phyloP scores from a whole-genome alignment of 2,888 invertebrate genomes.

The Nymphalis polychloros region DNA sequence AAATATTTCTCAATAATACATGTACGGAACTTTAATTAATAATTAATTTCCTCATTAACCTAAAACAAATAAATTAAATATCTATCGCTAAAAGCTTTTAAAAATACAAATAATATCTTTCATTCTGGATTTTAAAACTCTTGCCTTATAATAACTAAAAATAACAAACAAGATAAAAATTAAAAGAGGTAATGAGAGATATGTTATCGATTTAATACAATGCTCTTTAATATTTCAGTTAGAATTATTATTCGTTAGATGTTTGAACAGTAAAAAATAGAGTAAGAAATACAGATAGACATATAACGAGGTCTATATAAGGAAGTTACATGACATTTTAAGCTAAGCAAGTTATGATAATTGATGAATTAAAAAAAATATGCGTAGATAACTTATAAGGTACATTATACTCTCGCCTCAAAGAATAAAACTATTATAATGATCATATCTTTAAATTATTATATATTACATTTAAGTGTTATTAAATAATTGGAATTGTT shows the following conservation, averaged over 20 bases:
- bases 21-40: conserved; percentile 34
- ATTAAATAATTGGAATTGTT: conserved; percentile 1
- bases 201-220: conserved; percentile 30
- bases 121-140: conserved; percentile 74
- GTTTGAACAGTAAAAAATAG: conserved; percentile 1
- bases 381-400: conserved; percentile 4
- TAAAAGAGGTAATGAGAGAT: conserved; percentile 52
- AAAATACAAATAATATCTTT: conserved; percentile 73
- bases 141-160: conserved; percentile 68
- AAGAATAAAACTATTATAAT: conserved; percentile 34
- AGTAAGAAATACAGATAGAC: not conserved
- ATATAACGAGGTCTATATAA: conserved; percentile 40
- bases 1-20: conserved; percentile 40
- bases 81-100: conserved; percentile 56
- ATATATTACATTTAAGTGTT: conserved; percentile 6
- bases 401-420: not conserved
- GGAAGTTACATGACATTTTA: conserved; percentile 34
- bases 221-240: conserved; percentile 1
- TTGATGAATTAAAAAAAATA: conserved; percentile 5
- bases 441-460: conserved; percentile 42
- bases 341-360: conserved; percentile 1
- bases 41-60: conserved; percentile 38
- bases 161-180: conserved; percentile 63
- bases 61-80: conserved; percentile 69
- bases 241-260: not conserved